These are phyloP conservation scores for Spea hammondii DNA, from an alignment of 2,797 vertebrate genomes.

Conservation along the genomic window DNA sequence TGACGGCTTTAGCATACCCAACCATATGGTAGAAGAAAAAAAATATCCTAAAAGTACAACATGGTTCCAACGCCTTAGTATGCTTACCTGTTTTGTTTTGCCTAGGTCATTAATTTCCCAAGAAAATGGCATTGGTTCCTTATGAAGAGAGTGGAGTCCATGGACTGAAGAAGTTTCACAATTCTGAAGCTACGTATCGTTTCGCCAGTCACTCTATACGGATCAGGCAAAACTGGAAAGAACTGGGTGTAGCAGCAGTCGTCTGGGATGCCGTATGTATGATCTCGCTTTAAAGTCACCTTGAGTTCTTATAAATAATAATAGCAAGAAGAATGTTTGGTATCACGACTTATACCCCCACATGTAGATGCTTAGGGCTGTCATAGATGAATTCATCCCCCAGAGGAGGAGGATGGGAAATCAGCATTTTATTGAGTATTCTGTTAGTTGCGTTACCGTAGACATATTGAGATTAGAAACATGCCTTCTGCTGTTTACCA, in stretches of 20 bases:
- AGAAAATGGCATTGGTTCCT: constrained; percentile 68
- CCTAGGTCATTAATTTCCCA: not conserved
- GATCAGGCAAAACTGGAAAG: constrained; percentile 86
- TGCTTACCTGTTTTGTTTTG: not conserved
- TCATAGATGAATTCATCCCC: too few relatives aligned
- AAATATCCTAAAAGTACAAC: too few relatives aligned
- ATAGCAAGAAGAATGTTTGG: too few relatives aligned
- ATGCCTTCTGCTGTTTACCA: too few relatives aligned
- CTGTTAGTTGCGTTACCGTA: too few relatives aligned
- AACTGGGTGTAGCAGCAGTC: constrained; percentile 86
- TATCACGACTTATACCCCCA: too few relatives aligned
- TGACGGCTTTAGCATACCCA: too few relatives aligned
- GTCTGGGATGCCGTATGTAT: constrained; percentile 92
- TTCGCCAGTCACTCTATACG: constrained; percentile 77
- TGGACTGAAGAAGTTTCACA: constrained; percentile 80
- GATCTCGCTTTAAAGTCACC: not conserved
- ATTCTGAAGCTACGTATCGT: constrained; percentile 71
- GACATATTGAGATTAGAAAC: too few relatives aligned
- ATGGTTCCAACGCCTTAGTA: not conserved
- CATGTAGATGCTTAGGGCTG: too few relatives aligned
- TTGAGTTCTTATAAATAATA: not conserved
- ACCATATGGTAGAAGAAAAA: too few relatives aligned
- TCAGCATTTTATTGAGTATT: too few relatives aligned
- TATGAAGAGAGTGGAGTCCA: constrained; percentile 63
- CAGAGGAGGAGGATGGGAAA: too few relatives aligned